phyloP scores from a whole-genome alignment of 1,140 invertebrate species.

The Drosophila orena region DNA sequence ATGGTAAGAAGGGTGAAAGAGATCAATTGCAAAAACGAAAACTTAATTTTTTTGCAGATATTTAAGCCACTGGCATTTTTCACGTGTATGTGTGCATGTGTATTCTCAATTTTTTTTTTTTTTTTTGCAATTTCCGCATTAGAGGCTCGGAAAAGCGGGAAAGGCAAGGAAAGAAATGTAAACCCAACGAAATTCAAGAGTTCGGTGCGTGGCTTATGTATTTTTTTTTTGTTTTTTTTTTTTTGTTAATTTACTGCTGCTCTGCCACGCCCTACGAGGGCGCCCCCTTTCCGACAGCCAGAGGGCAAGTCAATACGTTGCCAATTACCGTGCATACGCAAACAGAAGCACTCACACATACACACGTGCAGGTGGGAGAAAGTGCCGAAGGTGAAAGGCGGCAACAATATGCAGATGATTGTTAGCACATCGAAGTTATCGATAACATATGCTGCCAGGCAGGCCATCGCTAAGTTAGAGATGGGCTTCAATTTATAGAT shows the following conservation, averaged over 20 bases:
- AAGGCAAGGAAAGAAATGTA: slow-evolving; percentile 12
- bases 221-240: slow-evolving; percentile 37
- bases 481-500: neutral
- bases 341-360: slow-evolving; percentile 3
- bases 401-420: slow-evolving; percentile 41
- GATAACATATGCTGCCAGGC: slow-evolving; percentile 13
- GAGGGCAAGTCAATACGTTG: slow-evolving; percentile 53
- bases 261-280: slow-evolving; percentile 13
- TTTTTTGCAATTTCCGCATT: slow-evolving; percentile 14
- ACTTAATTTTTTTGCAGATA: slow-evolving; percentile 32
- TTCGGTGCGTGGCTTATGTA: slow-evolving; percentile 18
- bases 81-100: slow-evolving; percentile 1
- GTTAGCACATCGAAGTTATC: slow-evolving; percentile 18
- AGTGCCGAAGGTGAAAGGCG: neutral
- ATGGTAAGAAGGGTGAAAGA: neutral
- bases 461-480: neutral
- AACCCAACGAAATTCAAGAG: slow-evolving; percentile 20
- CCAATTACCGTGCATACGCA: slow-evolving; percentile 53
- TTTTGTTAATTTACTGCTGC: slow-evolving; percentile 50
- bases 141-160: neutral
- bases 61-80: slow-evolving; percentile 19
- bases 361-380: neutral
- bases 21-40: neutral
- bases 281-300: slow-evolving; percentile 14
- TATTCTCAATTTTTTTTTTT: slow-evolving; percentile 3